A percentile compares a stretch with the other conserved stretches of the same genome.
These are phyloP conservation scores for Elymnias hypermnestra DNA, from an alignment of 1,140 invertebrate genomes.

Conservation along the genomic window DNA sequence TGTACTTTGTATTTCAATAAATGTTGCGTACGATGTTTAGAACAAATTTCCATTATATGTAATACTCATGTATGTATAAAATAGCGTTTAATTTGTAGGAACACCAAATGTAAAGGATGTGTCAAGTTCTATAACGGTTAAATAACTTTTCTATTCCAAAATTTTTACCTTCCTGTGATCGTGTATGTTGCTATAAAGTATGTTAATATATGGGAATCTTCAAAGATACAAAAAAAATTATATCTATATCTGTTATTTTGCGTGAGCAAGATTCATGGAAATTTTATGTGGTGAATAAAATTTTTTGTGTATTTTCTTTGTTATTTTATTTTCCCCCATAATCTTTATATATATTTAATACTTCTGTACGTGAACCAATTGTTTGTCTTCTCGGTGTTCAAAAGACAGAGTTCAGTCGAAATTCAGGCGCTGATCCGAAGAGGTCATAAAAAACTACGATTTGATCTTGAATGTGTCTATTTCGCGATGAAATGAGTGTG, in stretches of 20 bases:
- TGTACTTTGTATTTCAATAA: constrained; percentile 11
- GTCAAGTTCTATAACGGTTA: constrained; percentile 49
- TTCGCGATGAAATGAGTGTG: no score
- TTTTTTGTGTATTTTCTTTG: constrained; percentile 59
- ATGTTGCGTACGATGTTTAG: constrained; percentile 11
- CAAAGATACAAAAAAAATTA: constrained; percentile 52
- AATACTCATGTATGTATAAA: constrained; percentile 57
- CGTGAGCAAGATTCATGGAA: constrained; percentile 67
- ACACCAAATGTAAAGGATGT: constrained; percentile 56
- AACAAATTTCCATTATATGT: constrained; percentile 22
- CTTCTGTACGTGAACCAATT: no score
- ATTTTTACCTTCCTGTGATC: constrained; percentile 73
- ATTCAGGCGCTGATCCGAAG: no score
- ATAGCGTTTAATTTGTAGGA: constrained; percentile 63
- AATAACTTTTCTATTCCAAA: constrained; percentile 72
- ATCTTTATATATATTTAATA: no score
- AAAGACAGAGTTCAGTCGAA: no score
- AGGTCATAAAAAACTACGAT: no score
- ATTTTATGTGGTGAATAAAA: constrained; percentile 75
- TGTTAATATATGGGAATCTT: constrained; percentile 59
- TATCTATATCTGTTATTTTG: constrained; percentile 70
- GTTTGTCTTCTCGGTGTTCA: no score
- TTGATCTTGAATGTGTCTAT: no score
- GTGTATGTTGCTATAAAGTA: constrained; percentile 70
- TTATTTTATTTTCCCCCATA: not conserved